phyloP scores from a whole-genome alignment of 2,113 vertebrate genomes.

The Centropus unirufus region DNA sequence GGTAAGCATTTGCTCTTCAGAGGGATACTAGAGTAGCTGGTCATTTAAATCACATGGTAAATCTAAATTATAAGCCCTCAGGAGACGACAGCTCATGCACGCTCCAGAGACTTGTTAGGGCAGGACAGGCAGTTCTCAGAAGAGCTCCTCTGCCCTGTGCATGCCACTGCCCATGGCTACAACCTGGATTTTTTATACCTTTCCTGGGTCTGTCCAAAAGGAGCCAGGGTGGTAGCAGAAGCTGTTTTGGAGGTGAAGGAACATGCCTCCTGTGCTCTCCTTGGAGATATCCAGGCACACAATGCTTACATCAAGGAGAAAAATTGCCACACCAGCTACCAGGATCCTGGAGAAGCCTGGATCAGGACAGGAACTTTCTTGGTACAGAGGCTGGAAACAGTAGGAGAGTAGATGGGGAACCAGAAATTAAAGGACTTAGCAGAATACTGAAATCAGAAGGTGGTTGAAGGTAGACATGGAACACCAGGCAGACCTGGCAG shows the following conservation, averaged over 20 bases:
- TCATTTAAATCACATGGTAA: neutral
- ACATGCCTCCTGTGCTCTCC: rapidly evolving
- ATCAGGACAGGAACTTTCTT: neutral
- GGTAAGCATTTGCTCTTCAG: neutral
- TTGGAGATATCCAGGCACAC: neutral
- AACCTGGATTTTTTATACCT: neutral
- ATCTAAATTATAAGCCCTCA: neutral
- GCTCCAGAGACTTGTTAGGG: neutral
- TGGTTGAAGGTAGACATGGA: neutral
- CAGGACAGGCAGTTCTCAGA: neutral
- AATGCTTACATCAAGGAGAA: neutral
- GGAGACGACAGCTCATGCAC: rapidly evolving
- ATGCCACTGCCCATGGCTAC: neutral
- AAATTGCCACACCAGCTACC: neutral
- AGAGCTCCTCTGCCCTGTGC: neutral
- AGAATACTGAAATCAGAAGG: neutral
- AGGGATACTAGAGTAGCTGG: neutral
- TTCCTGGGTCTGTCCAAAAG: rapidly evolving
- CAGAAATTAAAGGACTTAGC: neutral
- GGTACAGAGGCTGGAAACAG: neutral
- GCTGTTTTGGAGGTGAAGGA: neutral
- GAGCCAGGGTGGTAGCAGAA: neutral
- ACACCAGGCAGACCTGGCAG: neutral
- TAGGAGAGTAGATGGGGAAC: neutral
- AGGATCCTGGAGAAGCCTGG: neutral